Conservation (phyloP, 2,888 invertebrate genomes). For the Selenia dentaria region DNA sequence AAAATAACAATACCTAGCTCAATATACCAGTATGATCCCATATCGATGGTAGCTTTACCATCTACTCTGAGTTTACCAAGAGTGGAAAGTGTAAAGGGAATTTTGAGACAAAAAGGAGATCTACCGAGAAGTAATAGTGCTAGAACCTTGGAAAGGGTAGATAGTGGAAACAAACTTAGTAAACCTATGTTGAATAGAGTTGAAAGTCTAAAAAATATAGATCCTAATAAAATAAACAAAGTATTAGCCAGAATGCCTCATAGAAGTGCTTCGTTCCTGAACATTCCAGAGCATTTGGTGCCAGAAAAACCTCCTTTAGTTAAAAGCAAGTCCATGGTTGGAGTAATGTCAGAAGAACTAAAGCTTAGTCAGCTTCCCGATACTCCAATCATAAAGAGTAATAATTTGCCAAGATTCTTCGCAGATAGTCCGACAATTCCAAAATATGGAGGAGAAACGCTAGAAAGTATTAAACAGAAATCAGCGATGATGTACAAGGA, state of each 20-base stretch:
- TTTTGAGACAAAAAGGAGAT: slow-evolving; percentile 57
- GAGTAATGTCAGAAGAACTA: slow-evolving; percentile 62
- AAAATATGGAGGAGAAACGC: slow-evolving; percentile 71
- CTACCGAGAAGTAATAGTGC: slow-evolving; percentile 68
- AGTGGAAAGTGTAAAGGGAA: slow-evolving; percentile 75
- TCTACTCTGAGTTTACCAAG: slow-evolving; percentile 65
- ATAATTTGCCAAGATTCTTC: slow-evolving; percentile 76
- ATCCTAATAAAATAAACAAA: slow-evolving; percentile 70
- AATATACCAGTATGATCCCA: slow-evolving; percentile 71
- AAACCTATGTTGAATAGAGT: slow-evolving; percentile 65
- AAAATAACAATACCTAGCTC: slow-evolving; percentile 71
- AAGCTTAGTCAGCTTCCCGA: slow-evolving; percentile 73
- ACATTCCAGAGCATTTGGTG: slow-evolving; percentile 70
- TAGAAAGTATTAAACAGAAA: slow-evolving; percentile 80
- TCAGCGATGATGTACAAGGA: slow-evolving; percentile 77
- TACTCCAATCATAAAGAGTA: slow-evolving; percentile 77
- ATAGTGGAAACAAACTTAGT: slow-evolving; percentile 55
- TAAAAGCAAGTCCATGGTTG: slow-evolving; percentile 75
- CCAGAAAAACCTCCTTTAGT: slow-evolving; percentile 70
- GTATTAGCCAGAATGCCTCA: slow-evolving; percentile 73
- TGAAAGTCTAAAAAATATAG: slow-evolving; percentile 74
- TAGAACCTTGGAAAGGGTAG: slow-evolving; percentile 64
- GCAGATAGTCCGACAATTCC: slow-evolving; percentile 66
- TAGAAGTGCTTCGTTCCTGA: slow-evolving; percentile 77
- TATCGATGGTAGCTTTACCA: slow-evolving; percentile 60